phyloP scores from a whole-genome alignment of 1,140 invertebrate genomes.

The Drosophila asahinai region DNA sequence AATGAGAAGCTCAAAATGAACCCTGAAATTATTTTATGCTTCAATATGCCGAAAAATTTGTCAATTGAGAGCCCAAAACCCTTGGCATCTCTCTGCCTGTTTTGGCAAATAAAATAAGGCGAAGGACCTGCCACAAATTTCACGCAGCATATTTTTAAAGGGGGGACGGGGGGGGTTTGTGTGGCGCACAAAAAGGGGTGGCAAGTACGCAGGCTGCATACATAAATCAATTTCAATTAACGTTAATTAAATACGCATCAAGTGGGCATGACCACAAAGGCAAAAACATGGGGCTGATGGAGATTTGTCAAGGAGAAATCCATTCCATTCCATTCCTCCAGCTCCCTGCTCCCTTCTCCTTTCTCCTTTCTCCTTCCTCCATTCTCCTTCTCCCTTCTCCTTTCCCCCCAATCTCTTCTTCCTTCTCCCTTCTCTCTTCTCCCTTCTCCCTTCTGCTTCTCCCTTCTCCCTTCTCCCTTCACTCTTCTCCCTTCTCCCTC shows the following conservation, averaged over 20 bases:
- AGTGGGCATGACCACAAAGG: slow-evolving; percentile 80
- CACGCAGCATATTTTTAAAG: slow-evolving; percentile 58
- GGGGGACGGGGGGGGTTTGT: not conserved
- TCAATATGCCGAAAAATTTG: slow-evolving; percentile 68
- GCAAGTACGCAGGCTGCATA: slow-evolving; percentile 71
- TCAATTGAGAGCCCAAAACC: slow-evolving; percentile 30
- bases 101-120: slow-evolving; percentile 9
- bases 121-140: slow-evolving; percentile 60
- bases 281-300: slow-evolving; percentile 20
- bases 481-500: not conserved
- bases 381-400: not conserved
- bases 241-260: slow-evolving; percentile 84
- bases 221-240: slow-evolving; percentile 84
- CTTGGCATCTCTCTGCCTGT: not conserved
- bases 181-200: not conserved
- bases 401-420: too few relatives aligned
- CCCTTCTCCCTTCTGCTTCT: too few relatives aligned
- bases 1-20: slow-evolving; percentile 37
- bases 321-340: too few relatives aligned
- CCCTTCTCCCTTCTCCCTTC: too few relatives aligned
- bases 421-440: too few relatives aligned
- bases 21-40: slow-evolving; percentile 55
- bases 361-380: too few relatives aligned
- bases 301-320: not conserved
- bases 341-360: too few relatives aligned